These are phyloP conservation scores for Pterocles burchelli DNA, from an alignment of 2,113 vertebrate genomes.

Conservation along the genomic window DNA sequence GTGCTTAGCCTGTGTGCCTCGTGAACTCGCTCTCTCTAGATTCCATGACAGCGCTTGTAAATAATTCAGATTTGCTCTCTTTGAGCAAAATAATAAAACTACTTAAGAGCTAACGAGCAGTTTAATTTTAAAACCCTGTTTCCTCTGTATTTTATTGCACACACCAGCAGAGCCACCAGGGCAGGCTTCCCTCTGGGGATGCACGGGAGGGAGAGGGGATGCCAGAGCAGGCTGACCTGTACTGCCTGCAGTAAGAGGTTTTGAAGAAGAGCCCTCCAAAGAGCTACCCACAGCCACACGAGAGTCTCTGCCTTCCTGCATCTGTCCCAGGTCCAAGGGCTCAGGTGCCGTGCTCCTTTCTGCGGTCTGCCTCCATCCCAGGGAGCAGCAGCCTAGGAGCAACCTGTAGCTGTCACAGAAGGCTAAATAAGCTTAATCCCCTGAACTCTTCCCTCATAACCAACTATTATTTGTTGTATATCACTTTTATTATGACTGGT, in stretches of 20 bases:
- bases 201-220: not conserved
- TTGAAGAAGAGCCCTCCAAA: not conserved
- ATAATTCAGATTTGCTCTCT: not conserved
- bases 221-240: not conserved
- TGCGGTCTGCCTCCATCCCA: not conserved
- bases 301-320: not conserved
- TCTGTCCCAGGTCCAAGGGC: not conserved
- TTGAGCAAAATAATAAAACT: not conserved
- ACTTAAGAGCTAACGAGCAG: not conserved
- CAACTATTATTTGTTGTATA: not conserved
- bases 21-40: not conserved
- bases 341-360: accelerated
- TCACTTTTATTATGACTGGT: not conserved
- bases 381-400: not conserved
- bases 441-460: not conserved
- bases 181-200: not conserved
- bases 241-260: not conserved
- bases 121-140: not conserved
- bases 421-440: not conserved
- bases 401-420: not conserved
- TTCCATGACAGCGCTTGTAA: not conserved
- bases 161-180: not conserved
- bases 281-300: accelerated
- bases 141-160: not conserved
- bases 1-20: not conserved